These are phyloP conservation scores for Arenaria interpres DNA, from an alignment of 2,113 vertebrate genomes.

Conservation along the genomic window DNA sequence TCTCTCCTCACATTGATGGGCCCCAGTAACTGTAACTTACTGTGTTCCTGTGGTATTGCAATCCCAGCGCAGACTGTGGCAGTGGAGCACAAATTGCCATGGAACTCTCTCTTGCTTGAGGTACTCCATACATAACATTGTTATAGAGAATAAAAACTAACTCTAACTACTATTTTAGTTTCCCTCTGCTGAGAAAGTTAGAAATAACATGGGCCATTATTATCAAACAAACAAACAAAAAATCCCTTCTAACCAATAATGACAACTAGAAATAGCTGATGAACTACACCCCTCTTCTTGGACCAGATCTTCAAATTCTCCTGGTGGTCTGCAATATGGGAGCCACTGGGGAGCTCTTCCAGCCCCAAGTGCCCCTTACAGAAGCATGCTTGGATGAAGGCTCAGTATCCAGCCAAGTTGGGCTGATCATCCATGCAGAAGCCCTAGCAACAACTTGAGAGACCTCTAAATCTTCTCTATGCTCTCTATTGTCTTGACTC, in stretches of 20 bases:
- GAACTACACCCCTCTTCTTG: not conserved
- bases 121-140: not conserved
- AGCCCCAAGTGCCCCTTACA: not conserved
- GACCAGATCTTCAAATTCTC: not conserved
- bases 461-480: not conserved
- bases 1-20: not conserved
- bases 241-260: not conserved
- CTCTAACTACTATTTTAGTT: not conserved
- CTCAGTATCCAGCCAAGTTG: not conserved
- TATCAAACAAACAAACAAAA: not conserved
- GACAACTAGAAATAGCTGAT: not conserved
- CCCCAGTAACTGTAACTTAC: not conserved
- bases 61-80: not conserved
- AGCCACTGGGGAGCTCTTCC: not conserved
- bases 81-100: not conserved
- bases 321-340: not conserved
- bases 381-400: not conserved
- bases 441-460: not conserved
- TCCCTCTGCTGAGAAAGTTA: not conserved
- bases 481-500: not conserved
- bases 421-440: not conserved
- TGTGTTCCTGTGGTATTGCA: not conserved
- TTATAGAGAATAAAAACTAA: not conserved
- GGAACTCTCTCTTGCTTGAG: not conserved
- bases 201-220: not conserved